These are phyloP conservation scores for Malurus elegans DNA, from an alignment of 2,113 vertebrate species.

Conservation along the genomic window DNA sequence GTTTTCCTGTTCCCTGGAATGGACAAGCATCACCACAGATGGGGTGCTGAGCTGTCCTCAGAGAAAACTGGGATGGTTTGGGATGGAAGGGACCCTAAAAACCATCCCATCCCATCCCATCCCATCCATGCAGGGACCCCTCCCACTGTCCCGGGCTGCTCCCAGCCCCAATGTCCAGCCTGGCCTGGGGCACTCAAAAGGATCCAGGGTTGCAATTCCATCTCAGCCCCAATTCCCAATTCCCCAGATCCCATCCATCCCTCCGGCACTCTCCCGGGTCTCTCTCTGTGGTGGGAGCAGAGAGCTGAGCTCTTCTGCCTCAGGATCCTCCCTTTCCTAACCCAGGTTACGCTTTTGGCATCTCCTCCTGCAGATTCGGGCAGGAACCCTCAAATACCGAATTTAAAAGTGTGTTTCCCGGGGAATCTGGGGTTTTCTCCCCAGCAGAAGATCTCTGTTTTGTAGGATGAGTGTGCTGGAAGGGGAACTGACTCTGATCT, in stretches of 20 bases:
- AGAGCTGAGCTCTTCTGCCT: not conserved
- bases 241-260: fast-evolving
- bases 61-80: not conserved
- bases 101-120: fast-evolving
- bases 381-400: not conserved
- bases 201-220: too few species aligned
- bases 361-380: not conserved
- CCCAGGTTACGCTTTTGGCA: not conserved
- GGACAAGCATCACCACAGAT: not conserved
- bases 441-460: not conserved
- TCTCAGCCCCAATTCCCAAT: not conserved
- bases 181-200: not conserved
- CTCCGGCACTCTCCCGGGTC: not conserved
- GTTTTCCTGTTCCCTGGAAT: fast-evolving
- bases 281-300: fast-evolving
- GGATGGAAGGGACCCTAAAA: not conserved
- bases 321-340: not conserved
- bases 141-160: not conserved
- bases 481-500: not conserved
- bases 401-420: not conserved
- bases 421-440: not conserved
- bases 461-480: not conserved
- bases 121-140: not conserved
- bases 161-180: not conserved
- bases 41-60: not conserved